phyloP scores from a whole-genome alignment of 1,140 invertebrate species.

The Latrodectus geometricus region DNA sequence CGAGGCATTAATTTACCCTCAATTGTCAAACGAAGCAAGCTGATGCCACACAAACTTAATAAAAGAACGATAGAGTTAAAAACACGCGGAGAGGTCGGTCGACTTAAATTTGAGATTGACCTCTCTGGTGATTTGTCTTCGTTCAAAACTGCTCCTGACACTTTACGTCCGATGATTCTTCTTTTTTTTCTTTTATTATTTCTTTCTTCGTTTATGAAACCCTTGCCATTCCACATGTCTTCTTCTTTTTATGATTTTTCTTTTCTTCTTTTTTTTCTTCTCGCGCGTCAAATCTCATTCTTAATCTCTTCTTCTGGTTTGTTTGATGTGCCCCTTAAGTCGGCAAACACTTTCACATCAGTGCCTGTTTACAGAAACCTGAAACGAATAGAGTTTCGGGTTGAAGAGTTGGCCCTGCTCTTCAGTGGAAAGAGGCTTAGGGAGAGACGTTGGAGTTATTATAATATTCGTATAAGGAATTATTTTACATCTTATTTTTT shows the following conservation, averaged over 20 bases:
- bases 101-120: conserved; percentile 18
- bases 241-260: background rate
- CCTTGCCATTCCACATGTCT: background rate
- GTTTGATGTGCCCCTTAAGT: conserved; percentile 34
- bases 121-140: conserved; percentile 38
- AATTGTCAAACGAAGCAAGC: background rate
- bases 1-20: background rate
- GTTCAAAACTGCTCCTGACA: conserved; percentile 43
- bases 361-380: conserved; percentile 32
- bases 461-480: too few species aligned
- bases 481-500: too few species aligned
- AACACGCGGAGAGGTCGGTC: background rate
- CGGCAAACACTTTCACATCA: conserved; percentile 32
- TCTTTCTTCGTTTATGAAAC: background rate
- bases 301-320: background rate
- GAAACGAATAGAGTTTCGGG: background rate
- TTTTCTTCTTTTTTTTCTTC: conserved; percentile 1
- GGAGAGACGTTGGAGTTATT: too few species aligned
- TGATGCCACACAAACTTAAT: background rate
- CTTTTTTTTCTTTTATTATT: background rate
- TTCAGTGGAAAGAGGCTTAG: background rate
- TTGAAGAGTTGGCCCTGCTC: background rate
- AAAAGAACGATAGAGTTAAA: background rate
- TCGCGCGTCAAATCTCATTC: background rate
- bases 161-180: conserved; percentile 14